These are phyloP conservation scores for Antedon mediterranea DNA, from an alignment of 53 echinoderm and acorn worm species.

Conservation along the genomic window DNA sequence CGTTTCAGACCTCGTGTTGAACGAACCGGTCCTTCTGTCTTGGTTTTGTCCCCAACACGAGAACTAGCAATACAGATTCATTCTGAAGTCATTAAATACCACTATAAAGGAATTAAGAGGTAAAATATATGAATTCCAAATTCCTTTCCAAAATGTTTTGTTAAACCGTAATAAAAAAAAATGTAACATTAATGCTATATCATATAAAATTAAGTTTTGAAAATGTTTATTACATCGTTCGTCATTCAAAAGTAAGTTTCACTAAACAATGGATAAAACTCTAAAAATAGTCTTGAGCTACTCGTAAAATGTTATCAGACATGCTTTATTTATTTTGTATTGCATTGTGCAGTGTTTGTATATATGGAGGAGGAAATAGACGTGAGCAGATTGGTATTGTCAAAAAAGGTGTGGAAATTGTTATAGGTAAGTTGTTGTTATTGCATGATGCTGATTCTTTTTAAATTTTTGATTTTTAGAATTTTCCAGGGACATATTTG, in stretches of 20 bases:
- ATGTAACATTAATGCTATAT: neutral
- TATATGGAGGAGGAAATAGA: constrained; percentile 80
- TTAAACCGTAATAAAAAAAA: too few relatives aligned
- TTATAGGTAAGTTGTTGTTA: constrained; percentile 54
- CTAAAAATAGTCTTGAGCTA: too few relatives aligned
- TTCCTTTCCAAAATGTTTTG: too few relatives aligned
- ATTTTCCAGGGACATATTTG: too few relatives aligned
- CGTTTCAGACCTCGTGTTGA: constrained; percentile 36
- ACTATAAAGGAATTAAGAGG: constrained; percentile 90
- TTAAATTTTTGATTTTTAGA: neutral
- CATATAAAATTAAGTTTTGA: too few relatives aligned
- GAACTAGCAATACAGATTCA: constrained; percentile 90
- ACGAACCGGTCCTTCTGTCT: constrained; percentile 76
- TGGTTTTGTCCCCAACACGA: constrained; percentile 81
- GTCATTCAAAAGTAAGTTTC: too few relatives aligned
- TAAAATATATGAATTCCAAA: neutral
- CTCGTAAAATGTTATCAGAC: too few relatives aligned
- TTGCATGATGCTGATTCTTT: neutral
- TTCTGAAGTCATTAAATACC: constrained; percentile 85
- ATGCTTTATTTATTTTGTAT: neutral
- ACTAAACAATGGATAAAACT: too few relatives aligned
- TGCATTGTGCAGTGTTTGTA: constrained; percentile 46
- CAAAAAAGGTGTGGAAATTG: constrained; percentile 65
- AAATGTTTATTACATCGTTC: too few relatives aligned
- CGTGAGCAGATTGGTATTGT: constrained; percentile 59